Evolutionary conservation across 2,888 invertebrate genomes (phyloP).

Genomic region (Parascotia fuliginaria): DNA sequence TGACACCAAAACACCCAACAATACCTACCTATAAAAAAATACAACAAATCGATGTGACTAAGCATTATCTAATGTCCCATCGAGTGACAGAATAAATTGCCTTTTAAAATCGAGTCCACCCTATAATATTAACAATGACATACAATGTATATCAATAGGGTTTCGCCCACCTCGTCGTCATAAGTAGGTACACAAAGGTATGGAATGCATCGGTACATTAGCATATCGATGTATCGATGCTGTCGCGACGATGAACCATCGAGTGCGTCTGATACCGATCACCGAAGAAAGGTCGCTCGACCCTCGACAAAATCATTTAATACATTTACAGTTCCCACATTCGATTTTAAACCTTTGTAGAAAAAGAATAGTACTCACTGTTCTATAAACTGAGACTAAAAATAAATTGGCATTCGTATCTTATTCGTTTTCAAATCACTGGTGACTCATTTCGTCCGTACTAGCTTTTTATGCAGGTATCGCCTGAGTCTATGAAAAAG

Average conservation of each 20-base stretch:
- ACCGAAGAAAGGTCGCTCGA: slow-evolving; percentile 70
- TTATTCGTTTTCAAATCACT: slow-evolving; percentile 74
- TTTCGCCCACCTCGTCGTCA: slow-evolving; percentile 84
- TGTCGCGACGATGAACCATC: slow-evolving; percentile 75
- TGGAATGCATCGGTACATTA: slow-evolving; percentile 74
- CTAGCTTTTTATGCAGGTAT: slow-evolving; percentile 64
- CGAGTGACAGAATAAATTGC: slow-evolving; percentile 73
- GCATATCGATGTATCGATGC: slow-evolving; percentile 77
- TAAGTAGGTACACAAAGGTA: slow-evolving; percentile 80
- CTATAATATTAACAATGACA: slow-evolving; percentile 78
- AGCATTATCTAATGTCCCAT: slow-evolving; percentile 74
- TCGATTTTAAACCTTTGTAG: slow-evolving; percentile 48
- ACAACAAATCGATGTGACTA: slow-evolving; percentile 60
- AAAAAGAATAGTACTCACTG: slow-evolving; percentile 29
- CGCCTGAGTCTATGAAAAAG: slow-evolving; percentile 46
- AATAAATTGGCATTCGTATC: slow-evolving; percentile 48
- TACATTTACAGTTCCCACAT: slow-evolving; percentile 28
- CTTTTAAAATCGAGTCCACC: slow-evolving; percentile 76
- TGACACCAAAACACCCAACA: slow-evolving; percentile 44
- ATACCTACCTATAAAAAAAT: slow-evolving; percentile 43
- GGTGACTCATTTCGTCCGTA: slow-evolving; percentile 72
- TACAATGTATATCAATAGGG: slow-evolving; percentile 79
- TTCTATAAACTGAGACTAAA: slow-evolving; percentile 20
- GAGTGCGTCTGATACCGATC: slow-evolving; percentile 74
- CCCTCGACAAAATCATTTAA: slow-evolving; percentile 58